Base-by-base conservation (phyloP, 2,888 invertebrate species). In the Fragum whitleyi region DNA sequence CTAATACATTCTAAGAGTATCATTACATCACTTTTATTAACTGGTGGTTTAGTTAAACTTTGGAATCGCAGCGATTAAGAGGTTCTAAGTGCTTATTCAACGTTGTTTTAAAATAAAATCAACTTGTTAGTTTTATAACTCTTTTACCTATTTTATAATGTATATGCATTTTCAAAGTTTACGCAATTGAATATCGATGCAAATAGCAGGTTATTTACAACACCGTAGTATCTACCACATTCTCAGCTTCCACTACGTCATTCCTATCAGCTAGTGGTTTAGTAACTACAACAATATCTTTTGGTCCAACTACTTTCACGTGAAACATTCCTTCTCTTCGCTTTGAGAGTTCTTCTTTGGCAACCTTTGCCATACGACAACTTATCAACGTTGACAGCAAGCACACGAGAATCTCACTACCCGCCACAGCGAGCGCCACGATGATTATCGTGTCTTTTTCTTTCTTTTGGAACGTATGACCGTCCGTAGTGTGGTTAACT, bases 401-500 rank as follows among this genome's bases (percentile, higher is more conserved):
- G 85, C 94, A 94, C 69, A 93, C 88, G 51, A 94, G 85, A 77
- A 92, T 91, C 85, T 94, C 94, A 42, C 89, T 83, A 14, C 92
- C 92, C 16, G 94, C 93, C 7, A 89, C 86, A 2, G 88, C 90
- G 39, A 94, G 89, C 2, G 94, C 94, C 6, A 93, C 86, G 36
- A 94, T 89, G 59, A 94, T 92, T 28, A 93, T 88, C 5, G 90
- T 86, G 87, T 94, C 94, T 86, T 93, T 92, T 42, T 91, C 88
- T 79, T 94, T 93, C 86, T 94, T 94, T 87, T 93, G 92, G 85
- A 92, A 94, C 14, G 93, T 94, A 70, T 93, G 90, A 23, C 94
- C 94, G 78, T 94, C 94, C 1, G 93, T 93, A 19, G 94, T 94
- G 83, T 94, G 93, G 84, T 93, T 94, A 36, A 94, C 93, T 59